Percentiles rank a stretch among this genome's conserved stretches.
Conservation (phyloP, 1,140 invertebrate species). For the Drosophila mayri region DNA sequence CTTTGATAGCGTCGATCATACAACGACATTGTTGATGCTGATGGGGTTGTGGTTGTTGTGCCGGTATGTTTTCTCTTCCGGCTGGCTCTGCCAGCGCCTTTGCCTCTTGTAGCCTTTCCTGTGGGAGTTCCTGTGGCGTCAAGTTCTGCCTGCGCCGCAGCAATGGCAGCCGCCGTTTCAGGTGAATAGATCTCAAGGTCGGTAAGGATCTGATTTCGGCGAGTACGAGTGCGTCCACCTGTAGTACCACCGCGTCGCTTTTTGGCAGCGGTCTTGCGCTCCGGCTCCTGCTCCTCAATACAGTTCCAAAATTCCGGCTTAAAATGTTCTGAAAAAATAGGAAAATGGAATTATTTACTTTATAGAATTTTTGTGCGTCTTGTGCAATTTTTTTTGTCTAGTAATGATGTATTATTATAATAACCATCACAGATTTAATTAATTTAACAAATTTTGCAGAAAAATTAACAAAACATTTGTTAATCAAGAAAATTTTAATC, state of each 20-base stretch:
- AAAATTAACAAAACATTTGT: background rate
- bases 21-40: conserved; percentile 59
- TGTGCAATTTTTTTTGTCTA: background rate
- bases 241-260: conserved; percentile 35
- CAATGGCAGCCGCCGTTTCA: conserved; percentile 71
- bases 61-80: conserved; percentile 53
- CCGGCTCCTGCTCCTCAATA: conserved; percentile 57
- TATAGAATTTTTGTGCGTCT: background rate
- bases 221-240: conserved; percentile 33
- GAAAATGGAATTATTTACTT: background rate
- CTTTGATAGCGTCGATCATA: conserved; percentile 79
- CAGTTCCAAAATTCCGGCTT: conserved; percentile 53
- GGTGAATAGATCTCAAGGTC: conserved; percentile 52
- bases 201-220: conserved; percentile 44
- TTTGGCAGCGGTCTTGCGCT: conserved; percentile 35
- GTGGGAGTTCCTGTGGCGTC: conserved; percentile 42
- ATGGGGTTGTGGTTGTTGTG: background rate
- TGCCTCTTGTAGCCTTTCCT: conserved; percentile 15
- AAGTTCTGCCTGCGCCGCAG: conserved; percentile 65
- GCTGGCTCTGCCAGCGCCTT: conserved; percentile 7
- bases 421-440: background rate
- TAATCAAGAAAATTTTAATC: conserved; percentile 1
- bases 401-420: too few relatives aligned
- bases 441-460: background rate
- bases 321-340: conserved; percentile 46